Evolutionary conservation across 2,888 invertebrate genomes (phyloP).

Genomic region (Drosophila quinaria): DNA sequence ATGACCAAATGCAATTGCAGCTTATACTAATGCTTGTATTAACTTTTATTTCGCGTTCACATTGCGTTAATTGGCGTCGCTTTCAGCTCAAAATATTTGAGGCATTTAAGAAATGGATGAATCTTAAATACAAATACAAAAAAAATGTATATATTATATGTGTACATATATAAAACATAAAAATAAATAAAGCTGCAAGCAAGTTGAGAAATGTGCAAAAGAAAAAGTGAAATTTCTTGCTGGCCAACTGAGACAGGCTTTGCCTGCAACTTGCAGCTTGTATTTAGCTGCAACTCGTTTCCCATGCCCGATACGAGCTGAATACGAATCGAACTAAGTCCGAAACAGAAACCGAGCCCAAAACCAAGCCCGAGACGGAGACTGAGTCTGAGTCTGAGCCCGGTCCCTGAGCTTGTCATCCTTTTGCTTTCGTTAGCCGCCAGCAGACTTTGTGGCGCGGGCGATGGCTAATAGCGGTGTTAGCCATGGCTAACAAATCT

Average conservation of each 20-base stretch:
- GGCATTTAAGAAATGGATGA: conserved; percentile 28
- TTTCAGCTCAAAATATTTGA: conserved; percentile 41
- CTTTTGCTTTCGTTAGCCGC: conserved; percentile 72
- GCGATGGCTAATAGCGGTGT: conserved; percentile 47
- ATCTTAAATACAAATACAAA: conserved; percentile 19
- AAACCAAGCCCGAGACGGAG: not conserved
- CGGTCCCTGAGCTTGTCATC: conserved; percentile 38
- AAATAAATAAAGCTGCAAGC: conserved; percentile 13
- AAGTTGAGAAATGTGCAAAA: conserved; percentile 34
- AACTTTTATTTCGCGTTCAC: conserved; percentile 17
- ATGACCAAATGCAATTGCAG: conserved; percentile 28
- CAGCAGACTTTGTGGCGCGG: conserved; percentile 52
- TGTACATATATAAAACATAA: conserved; percentile 6
- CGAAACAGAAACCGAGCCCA: conserved; percentile 4
- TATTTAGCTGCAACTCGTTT: conserved; percentile 56
- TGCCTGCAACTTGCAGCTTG: conserved; percentile 6
- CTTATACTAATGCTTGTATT: conserved; percentile 1
- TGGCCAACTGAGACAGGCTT: conserved; percentile 16
- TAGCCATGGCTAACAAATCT: conserved; percentile 49
- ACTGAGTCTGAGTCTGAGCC: not conserved
- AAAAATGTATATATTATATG: no score
- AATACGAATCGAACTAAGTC: conserved; percentile 6
- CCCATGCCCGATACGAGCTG: conserved; percentile 7
- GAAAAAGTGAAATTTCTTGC: conserved; percentile 71
- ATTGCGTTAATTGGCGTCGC: conserved; percentile 54